Conservation (phyloP, 1,140 invertebrate species). For the Bombus polaris region DNA sequence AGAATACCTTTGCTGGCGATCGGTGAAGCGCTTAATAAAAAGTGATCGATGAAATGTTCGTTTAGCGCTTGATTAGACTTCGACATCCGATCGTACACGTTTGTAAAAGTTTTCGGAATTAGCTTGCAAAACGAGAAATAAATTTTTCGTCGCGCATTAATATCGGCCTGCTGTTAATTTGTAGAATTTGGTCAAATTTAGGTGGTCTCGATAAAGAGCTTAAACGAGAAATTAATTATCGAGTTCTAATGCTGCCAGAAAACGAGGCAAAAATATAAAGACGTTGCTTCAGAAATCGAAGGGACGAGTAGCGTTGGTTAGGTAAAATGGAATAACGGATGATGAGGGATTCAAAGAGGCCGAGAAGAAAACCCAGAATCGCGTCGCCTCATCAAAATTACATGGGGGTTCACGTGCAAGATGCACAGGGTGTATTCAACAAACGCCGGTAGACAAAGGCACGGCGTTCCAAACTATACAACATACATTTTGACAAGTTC, state of each 20-base stretch:
- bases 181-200: neutral
- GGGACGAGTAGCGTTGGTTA: neutral
- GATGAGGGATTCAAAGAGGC: neutral
- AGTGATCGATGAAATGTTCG: neutral
- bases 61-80: neutral
- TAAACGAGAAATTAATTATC: no score
- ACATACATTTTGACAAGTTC: slow-evolving; percentile 62
- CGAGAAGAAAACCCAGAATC: slow-evolving; percentile 33
- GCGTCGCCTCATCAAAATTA: slow-evolving; percentile 36
- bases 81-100: no score
- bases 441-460: slow-evolving; percentile 45
- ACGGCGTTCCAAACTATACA: slow-evolving; percentile 41
- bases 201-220: neutral
- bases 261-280: neutral
- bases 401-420: slow-evolving; percentile 31
- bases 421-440: slow-evolving; percentile 46
- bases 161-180: neutral
- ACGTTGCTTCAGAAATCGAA: neutral
- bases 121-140: no score
- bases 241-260: neutral
- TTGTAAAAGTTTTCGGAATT: neutral
- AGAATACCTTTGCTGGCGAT: no score
- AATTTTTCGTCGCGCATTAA: neutral
- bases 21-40: no score
- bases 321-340: slow-evolving; percentile 8